Percentiles rank a stretch among this genome's conserved stretches.
Conservation (phyloP, 2,113 vertebrate species). For the Dinomys branickii region DNA sequence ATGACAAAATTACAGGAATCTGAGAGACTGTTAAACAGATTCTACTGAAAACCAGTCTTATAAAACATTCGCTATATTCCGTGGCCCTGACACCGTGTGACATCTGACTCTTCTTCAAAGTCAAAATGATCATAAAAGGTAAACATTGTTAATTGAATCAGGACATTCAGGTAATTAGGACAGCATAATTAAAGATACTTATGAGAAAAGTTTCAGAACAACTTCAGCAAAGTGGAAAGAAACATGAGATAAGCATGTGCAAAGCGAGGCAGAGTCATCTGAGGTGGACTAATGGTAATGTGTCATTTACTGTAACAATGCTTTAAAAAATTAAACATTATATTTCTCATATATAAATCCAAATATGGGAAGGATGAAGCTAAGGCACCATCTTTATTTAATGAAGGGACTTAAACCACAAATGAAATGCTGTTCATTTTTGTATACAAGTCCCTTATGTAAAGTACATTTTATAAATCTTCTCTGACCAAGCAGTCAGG, state of each 20-base stretch:
- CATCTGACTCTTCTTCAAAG: neutral
- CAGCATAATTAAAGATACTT: neutral
- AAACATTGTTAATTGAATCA: neutral
- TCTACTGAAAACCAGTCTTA: neutral
- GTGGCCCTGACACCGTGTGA: neutral
- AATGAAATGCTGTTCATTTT: neutral
- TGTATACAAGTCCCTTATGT: neutral
- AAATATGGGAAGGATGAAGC: neutral
- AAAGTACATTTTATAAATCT: neutral
- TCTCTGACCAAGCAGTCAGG: neutral
- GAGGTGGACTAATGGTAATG: neutral
- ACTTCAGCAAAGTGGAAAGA: neutral
- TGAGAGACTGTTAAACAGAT: neutral
- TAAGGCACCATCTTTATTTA: neutral
- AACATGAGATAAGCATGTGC: neutral
- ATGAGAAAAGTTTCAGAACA: neutral
- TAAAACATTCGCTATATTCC: neutral
- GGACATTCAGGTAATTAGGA: neutral
- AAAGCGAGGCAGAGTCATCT: neutral
- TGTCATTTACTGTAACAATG: neutral
- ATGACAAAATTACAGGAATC: neutral
- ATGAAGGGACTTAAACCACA: neutral
- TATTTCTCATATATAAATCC: neutral
- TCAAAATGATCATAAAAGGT: neutral
- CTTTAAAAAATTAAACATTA: neutral